Conservation (phyloP, 2,113 vertebrate species). For the Toxotes jaculatrix region DNA sequence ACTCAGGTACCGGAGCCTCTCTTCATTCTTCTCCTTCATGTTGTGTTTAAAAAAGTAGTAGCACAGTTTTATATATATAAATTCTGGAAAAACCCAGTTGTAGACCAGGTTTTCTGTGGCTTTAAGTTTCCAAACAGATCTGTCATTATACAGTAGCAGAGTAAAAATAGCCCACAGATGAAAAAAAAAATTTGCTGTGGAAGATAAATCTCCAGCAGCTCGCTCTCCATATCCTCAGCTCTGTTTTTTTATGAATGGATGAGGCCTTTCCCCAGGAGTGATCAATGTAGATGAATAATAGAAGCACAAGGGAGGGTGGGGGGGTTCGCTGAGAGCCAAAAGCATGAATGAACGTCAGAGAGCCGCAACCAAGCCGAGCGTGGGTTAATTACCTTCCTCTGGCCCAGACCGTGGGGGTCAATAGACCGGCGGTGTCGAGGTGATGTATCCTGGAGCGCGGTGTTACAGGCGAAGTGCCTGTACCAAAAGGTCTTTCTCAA, state of each 20-base stretch:
- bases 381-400: slow-evolving; percentile 45
- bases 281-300: slow-evolving; percentile 37
- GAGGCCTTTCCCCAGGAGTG: slow-evolving; percentile 1
- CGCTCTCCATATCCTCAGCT: neutral
- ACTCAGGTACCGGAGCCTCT: slow-evolving; percentile 89
- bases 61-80: too few relatives aligned
- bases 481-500: slow-evolving; percentile 58
- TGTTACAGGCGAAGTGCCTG: slow-evolving; percentile 26
- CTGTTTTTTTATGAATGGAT: slow-evolving; percentile 49
- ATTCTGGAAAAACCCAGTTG: too few relatives aligned
- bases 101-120: too few relatives aligned
- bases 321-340: slow-evolving; percentile 45
- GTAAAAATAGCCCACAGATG: neutral
- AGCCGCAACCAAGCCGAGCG: neutral
- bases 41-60: neutral
- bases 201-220: neutral
- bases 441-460: slow-evolving; percentile 56
- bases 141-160: neutral
- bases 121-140: neutral
- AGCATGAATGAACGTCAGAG: slow-evolving; percentile 52
- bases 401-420: slow-evolving; percentile 38
- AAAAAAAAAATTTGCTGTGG: neutral
- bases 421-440: slow-evolving; percentile 43
- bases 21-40: neutral
- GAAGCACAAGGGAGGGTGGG: neutral